Evolutionary conservation across 2,797 vertebrate genomes (phyloP).

Genomic region (Rhinoraja longicauda): DNA sequence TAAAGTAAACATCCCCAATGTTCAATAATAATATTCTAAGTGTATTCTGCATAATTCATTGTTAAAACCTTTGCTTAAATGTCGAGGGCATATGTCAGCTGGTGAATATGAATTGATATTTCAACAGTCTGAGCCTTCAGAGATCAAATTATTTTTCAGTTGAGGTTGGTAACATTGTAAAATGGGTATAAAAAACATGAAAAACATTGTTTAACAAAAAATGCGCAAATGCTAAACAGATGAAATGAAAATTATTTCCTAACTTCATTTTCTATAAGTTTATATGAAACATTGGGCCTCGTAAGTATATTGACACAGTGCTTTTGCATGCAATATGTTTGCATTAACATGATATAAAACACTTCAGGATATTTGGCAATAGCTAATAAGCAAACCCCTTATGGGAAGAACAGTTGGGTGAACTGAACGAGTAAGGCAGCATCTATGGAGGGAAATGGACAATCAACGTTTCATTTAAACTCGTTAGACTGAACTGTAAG

Average conservation of each 20-base stretch:
- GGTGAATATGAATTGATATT: too few species aligned
- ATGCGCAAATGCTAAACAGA: not conserved
- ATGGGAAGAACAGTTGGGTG: too few species aligned
- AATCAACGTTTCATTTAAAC: too few species aligned
- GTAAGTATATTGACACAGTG: not conserved
- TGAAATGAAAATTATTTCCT: not conserved
- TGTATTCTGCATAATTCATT: not conserved
- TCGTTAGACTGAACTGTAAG: too few species aligned
- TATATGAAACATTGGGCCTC: not conserved
- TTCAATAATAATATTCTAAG: not conserved
- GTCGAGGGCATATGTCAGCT: not conserved
- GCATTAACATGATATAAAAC: not conserved
- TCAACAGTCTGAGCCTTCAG: too few species aligned
- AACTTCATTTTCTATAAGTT: not conserved
- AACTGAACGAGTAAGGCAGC: too few species aligned
- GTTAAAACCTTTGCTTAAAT: not conserved
- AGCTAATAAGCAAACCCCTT: not conserved
- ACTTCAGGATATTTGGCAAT: not conserved
- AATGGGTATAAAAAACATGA: too few species aligned
- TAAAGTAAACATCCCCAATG: too few species aligned
- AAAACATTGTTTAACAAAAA: not conserved
- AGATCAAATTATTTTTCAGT: too few species aligned
- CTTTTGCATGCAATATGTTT: not conserved
- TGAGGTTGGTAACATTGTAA: too few species aligned
- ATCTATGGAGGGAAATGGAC: too few species aligned